These are phyloP conservation scores for Coleophora flavipennella DNA, from an alignment of 2,888 invertebrate species.

Conservation along the genomic window DNA sequence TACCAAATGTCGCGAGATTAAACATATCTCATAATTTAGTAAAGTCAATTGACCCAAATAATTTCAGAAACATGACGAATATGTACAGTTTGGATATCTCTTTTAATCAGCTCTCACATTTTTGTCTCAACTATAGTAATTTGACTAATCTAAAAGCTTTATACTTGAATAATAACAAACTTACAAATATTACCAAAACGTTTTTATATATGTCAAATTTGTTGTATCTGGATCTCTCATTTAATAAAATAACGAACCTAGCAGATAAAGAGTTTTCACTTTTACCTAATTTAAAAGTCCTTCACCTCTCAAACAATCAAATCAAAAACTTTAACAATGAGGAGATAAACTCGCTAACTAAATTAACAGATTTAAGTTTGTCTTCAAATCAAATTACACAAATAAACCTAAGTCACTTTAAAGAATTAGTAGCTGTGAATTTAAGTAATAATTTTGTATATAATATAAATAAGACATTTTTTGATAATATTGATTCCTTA, in stretches of 20 bases:
- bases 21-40: conserved; percentile 49
- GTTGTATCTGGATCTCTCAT: conserved; percentile 37
- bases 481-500: conserved; percentile 33
- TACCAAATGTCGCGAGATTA: conserved; percentile 41
- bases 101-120: conserved; percentile 30
- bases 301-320: conserved; percentile 39
- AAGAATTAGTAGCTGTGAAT: conserved; percentile 35
- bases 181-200: conserved; percentile 26
- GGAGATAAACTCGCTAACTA: conserved; percentile 30
- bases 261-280: conserved; percentile 19
- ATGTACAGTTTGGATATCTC: conserved; percentile 52
- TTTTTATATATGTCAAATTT: conserved; percentile 27
- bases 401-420: conserved; percentile 40
- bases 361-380: conserved; percentile 36
- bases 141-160: conserved; percentile 38
- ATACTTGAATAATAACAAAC: conserved; percentile 41
- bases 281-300: conserved; percentile 32
- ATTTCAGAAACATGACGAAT: conserved; percentile 40
- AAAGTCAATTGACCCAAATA: conserved; percentile 31
- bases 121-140: conserved; percentile 27
- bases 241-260: conserved; percentile 33
- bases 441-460: conserved; percentile 38
- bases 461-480: conserved; percentile 31
- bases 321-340: conserved; percentile 40
- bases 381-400: conserved; percentile 35